Evolutionary conservation across 2,888 invertebrate genomes (phyloP), one percentile per base, ranked within the genome.

Genomic region (Dolomedes plantarius): DNA sequence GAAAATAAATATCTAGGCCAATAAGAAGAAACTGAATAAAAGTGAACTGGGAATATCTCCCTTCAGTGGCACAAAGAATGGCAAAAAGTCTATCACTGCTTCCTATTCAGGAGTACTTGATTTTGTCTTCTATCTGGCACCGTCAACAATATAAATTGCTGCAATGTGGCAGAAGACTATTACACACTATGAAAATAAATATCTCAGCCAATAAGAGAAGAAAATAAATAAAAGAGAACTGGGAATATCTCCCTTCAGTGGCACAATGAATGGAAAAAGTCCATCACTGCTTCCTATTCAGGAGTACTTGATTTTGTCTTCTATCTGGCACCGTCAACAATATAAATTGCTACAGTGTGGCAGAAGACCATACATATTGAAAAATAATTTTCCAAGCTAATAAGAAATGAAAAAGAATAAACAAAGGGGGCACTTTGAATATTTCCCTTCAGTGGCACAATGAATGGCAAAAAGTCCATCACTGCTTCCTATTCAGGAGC

Each of bases 141-240:
- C 67, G 16, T 2, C 9, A 31, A n/a, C n/a, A 67, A 67, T 19
- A 32, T 31, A 9, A 13, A n/a, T 28, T 31, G 11, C 3, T 13
- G 0, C 31, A 72, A n/a, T 31, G 50, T 72, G 50, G 50, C 72
- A 72, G 72, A 72, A 72, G 72, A 72, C 72, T 27, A 27, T 9
- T 27, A 65, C 5, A 13, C n/a, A n/a, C n/a, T n/a, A n/a, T 62
- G n/a, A n/a, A 62, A 9, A 62, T 19, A 0, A 11, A 62, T 62
- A 0, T 9, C 7, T n/a, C 62, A 56, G 19, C 19, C 6, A 19
- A 13, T 6, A 19, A 16, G 9, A 62, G 11, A 19, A 62, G 19
- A 19, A n/a, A n/a, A n/a, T n/a, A n/a, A n/a, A n/a, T n/a, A n/a
- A n/a, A n/a, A n/a, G n/a, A n/a, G n/a, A n/a, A n/a, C n/a, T n/a